A percentile compares a stretch with the other conserved stretches of the same genome.
These are phyloP conservation scores for Potorous gilbertii DNA, from an alignment of 2,797 vertebrate species.

Conservation along the genomic window DNA sequence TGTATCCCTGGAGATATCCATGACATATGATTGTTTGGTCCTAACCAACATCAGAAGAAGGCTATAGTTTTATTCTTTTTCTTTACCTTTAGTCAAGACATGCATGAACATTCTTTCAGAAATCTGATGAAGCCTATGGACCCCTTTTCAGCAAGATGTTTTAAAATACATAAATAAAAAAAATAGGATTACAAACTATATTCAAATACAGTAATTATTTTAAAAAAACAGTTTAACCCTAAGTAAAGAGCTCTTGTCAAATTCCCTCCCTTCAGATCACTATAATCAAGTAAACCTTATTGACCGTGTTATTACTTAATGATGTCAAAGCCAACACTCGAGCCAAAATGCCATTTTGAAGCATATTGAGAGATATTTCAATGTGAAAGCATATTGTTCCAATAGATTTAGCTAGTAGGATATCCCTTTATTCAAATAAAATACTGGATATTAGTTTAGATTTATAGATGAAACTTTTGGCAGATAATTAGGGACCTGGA, in stretches of 20 bases:
- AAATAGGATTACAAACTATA: not conserved
- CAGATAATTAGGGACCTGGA: slow-evolving; percentile 74
- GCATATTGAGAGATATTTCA: slow-evolving; percentile 71
- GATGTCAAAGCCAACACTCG: slow-evolving; percentile 53
- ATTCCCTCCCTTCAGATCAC: slow-evolving; percentile 47
- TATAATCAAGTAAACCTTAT: slow-evolving; percentile 63
- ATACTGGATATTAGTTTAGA: slow-evolving; percentile 65
- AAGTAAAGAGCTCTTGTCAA: not conserved
- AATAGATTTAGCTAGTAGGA: slow-evolving; percentile 52
- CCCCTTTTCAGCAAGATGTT: not conserved
- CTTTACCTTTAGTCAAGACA: slow-evolving; percentile 17
- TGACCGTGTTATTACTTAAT: slow-evolving; percentile 55
- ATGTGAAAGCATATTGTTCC: slow-evolving; percentile 52
- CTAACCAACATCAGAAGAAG: slow-evolving; percentile 31
- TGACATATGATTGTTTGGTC: slow-evolving; percentile 53
- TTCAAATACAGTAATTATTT: not conserved
- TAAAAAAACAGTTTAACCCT: not conserved
- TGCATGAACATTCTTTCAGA: not conserved
- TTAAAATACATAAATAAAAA: not conserved
- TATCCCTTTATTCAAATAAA: slow-evolving; percentile 58
- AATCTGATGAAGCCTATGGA: no score
- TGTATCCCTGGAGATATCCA: slow-evolving; percentile 42
- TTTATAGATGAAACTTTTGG: slow-evolving; percentile 71
- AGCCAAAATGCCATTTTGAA: not conserved
- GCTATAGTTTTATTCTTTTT: slow-evolving; percentile 41